Evolutionary conservation across 2,888 invertebrate genomes (phyloP).

Genomic region (Autographa pulchrina): DNA sequence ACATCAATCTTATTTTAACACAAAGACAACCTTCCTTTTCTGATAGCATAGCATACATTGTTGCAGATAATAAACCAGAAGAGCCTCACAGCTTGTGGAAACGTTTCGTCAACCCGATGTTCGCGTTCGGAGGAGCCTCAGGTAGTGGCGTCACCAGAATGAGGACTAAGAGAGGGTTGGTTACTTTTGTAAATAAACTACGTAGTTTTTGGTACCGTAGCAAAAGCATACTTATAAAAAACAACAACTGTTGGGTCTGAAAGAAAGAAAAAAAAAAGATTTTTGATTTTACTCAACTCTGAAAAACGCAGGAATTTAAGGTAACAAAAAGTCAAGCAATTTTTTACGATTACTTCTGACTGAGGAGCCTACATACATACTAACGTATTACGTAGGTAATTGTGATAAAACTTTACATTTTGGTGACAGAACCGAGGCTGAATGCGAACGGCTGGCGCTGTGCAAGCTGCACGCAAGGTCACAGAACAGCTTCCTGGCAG

Average conservation of each 20-base stretch:
- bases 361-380: too few species aligned
- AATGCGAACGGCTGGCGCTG: conserved; percentile 79
- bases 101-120: conserved; percentile 76
- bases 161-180: conserved; percentile 78
- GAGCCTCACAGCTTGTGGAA: conserved; percentile 67
- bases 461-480: conserved; percentile 83
- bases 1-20: not conserved
- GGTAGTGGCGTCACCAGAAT: conserved; percentile 67
- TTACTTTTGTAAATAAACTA: not conserved
- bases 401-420: not conserved
- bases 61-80: conserved; percentile 38
- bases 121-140: conserved; percentile 66
- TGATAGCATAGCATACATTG: not conserved
- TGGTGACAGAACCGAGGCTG: conserved; percentile 66
- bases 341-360: too few species aligned
- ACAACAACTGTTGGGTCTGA: too few species aligned
- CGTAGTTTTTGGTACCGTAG: too few species aligned
- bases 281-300: too few species aligned
- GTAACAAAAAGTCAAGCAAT: too few species aligned
- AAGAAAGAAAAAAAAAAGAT: too few species aligned
- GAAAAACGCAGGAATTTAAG: too few species aligned
- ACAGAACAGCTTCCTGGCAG: conserved; percentile 73
- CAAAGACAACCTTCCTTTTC: not conserved
- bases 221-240: too few species aligned
- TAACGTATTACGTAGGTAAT: not conserved